A percentile compares a stretch with the other conserved stretches of the same genome.
These are phyloP conservation scores for Redunca redunca DNA, from an alignment of 2,113 vertebrate genomes.

Conservation along the genomic window DNA sequence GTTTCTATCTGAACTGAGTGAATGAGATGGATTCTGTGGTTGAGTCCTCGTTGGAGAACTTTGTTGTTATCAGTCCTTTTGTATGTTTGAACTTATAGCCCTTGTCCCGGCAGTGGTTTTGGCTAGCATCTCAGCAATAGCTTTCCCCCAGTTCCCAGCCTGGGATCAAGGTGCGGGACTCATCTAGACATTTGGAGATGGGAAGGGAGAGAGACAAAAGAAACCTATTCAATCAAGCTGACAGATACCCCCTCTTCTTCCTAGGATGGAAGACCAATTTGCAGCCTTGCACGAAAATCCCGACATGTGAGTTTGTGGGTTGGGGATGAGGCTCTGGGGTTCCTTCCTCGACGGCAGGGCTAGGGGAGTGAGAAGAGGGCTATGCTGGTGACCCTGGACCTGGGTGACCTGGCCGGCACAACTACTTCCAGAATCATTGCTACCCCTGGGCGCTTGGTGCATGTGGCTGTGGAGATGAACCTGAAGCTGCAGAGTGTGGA, in stretches of 20 bases:
- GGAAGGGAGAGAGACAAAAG: neutral
- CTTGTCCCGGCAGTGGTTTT: neutral
- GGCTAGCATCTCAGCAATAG: neutral
- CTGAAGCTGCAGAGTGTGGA: conserved; percentile 92
- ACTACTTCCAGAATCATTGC: conserved; percentile 89
- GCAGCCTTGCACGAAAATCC: conserved; percentile 97
- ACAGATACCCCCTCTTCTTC: neutral
- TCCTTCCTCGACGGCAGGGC: neutral
- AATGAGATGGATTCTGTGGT: too few species aligned
- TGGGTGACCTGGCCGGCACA: neutral
- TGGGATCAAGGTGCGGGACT: neutral
- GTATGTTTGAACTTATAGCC: neutral
- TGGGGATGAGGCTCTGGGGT: neutral
- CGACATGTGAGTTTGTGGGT: conserved; percentile 88
- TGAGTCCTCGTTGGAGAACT: neutral
- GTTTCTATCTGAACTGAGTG: neutral
- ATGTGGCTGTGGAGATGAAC: conserved; percentile 94
- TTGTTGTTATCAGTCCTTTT: neutral
- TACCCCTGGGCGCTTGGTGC: conserved; percentile 96
- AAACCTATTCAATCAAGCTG: neutral
- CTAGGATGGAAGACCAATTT: conserved; percentile 98
- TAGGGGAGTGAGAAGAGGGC: fast-evolving
- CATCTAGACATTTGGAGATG: neutral
- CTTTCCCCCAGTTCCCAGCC: neutral
- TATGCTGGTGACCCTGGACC: neutral